A percentile compares a stretch with the other conserved stretches of the same genome.
phyloP scores from a whole-genome alignment of 2,888 invertebrate genomes.

The Andrena haemorrhoa region DNA sequence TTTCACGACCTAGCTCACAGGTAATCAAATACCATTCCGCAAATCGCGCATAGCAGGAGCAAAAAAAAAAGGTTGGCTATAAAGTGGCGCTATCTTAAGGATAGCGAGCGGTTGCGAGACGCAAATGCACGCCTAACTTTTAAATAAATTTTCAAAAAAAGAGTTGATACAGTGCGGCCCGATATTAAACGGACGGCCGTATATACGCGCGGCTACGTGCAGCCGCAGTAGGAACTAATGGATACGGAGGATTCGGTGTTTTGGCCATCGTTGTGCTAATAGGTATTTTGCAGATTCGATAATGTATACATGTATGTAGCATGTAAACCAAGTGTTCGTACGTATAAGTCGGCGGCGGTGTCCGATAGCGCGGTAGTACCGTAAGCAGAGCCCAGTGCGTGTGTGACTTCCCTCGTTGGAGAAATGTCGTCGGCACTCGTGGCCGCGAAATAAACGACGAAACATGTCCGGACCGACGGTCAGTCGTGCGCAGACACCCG shows the following conservation, averaged over 20 bases:
- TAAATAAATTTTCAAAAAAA: slow-evolving; percentile 35
- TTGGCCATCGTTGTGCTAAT: slow-evolving; percentile 46
- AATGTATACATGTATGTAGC: slow-evolving; percentile 25
- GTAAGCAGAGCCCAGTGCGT: slow-evolving; percentile 62
- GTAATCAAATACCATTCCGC: slow-evolving; percentile 9
- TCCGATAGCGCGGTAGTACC: slow-evolving; percentile 57
- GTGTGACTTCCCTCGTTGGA: slow-evolving; percentile 73
- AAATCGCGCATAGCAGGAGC: not conserved
- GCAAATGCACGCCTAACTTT: slow-evolving; percentile 25
- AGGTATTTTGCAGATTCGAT: slow-evolving; percentile 44
- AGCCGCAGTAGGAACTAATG: slow-evolving; percentile 1
- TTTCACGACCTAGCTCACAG: slow-evolving; percentile 4
- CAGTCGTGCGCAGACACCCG: slow-evolving; percentile 77
- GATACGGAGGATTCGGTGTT: slow-evolving; percentile 33
- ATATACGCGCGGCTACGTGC: not conserved
- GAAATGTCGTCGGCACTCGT: slow-evolving; percentile 74
- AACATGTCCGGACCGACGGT: slow-evolving; percentile 78
- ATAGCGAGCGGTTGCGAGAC: not conserved
- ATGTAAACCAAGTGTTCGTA: slow-evolving; percentile 48
- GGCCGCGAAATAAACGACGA: slow-evolving; percentile 69
- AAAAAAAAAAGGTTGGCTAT: slow-evolving; percentile 11
- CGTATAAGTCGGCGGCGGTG: slow-evolving; percentile 50
- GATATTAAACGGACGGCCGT: not conserved
- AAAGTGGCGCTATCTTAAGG: slow-evolving; percentile 46
- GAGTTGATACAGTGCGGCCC: not conserved